phyloP scores from a whole-genome alignment of 2,888 invertebrate genomes.

The Harpalus rufipes region DNA sequence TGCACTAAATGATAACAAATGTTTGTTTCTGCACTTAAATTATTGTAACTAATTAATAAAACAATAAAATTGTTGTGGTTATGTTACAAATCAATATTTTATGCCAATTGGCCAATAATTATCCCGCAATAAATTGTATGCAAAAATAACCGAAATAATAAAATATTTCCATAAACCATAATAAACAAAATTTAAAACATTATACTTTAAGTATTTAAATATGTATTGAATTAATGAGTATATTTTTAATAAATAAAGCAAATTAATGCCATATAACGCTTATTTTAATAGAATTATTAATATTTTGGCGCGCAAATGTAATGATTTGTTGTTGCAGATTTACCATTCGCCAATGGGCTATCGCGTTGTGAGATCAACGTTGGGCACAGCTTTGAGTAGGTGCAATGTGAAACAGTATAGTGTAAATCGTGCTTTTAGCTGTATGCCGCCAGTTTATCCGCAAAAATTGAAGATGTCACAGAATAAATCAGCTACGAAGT shows the following conservation, averaged over 20 bases:
- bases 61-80: not conserved
- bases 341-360: constrained; percentile 48
- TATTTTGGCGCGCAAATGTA: constrained; percentile 45
- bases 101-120: no score
- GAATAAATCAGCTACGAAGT: constrained; percentile 86
- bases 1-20: no score
- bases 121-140: no score
- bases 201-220: no score
- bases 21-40: no score
- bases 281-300: not conserved
- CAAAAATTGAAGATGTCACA: constrained; percentile 57
- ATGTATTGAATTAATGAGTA: no score
- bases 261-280: not conserved
- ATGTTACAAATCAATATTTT: not conserved
- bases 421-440: constrained; percentile 61
- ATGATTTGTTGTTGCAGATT: constrained; percentile 45
- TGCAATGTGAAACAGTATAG: constrained; percentile 34
- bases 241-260: not conserved
- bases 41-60: no score
- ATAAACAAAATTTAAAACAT: no score
- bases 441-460: constrained; percentile 58
- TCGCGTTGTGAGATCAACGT: constrained; percentile 41
- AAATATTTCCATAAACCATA: no score
- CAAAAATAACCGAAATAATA: no score
- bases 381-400: constrained; percentile 19